phyloP scores from a whole-genome alignment of 2,797 vertebrate species.

The Lepidocolaptes lacrymiger region DNA sequence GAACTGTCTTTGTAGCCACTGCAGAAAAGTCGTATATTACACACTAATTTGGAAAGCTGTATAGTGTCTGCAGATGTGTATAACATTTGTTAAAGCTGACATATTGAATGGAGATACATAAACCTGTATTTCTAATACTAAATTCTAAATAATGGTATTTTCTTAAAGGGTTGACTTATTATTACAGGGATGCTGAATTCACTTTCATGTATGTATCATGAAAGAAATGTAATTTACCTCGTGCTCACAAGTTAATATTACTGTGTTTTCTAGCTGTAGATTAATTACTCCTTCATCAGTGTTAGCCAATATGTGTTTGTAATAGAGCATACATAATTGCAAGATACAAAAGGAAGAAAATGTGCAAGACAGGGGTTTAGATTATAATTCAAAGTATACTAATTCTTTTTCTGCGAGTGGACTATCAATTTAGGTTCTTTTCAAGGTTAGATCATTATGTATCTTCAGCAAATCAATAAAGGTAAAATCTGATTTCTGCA shows the following conservation, averaged over 20 bases:
- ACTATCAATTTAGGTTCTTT: not conserved
- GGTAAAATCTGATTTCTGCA: not conserved
- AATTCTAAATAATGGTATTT: not conserved
- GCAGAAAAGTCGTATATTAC: not conserved
- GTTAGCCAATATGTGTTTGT: not conserved
- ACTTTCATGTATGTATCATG: not conserved
- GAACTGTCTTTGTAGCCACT: not conserved
- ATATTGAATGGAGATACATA: not conserved
- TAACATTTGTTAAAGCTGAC: not conserved
- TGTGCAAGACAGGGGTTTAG: not conserved
- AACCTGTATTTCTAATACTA: not conserved
- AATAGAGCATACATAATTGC: not conserved
- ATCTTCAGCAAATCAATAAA: not conserved
- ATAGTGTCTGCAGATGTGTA: not conserved
- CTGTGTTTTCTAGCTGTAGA: not conserved
- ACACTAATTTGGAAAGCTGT: not conserved
- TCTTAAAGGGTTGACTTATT: not conserved
- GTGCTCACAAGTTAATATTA: not conserved
- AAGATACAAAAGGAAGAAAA: not conserved
- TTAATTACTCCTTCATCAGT: not conserved
- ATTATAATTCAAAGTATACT: not conserved
- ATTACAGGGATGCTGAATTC: not conserved
- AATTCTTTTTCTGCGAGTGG: not conserved
- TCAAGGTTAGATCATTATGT: not conserved
- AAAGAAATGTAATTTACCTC: not conserved